Base-by-base conservation (phyloP, 2,113 vertebrate genomes). In the Penelope pileata region DNA sequence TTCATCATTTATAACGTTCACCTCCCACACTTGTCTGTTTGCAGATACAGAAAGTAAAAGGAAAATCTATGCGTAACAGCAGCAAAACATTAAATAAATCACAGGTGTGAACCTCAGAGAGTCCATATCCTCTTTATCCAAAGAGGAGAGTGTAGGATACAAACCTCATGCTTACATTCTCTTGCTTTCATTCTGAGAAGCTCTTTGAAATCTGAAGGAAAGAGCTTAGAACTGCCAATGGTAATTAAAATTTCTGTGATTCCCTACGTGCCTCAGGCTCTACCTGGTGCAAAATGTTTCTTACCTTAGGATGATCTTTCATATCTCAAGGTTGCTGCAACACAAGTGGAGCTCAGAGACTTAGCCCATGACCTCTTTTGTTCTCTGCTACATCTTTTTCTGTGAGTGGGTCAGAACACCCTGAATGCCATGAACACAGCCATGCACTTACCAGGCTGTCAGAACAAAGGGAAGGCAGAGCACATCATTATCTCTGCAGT, bases 301-400 rank as follows among this genome's bases (percentile, higher is more conserved):
- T 74, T 83, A 48, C 22, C 11, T 54, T 80, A 48, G 48, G 22
- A 36, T 62, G 26, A 48, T 34, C 29, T 79, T 83, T 74, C 12
- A 9, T 26, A 34, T 47, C 29, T 24, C 0, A 0, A 54, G 12
- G 11, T 26, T 64, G 22, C 34, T 86, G 21, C 0, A 69, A 67
- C 18, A 30, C 2, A 3, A 72, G 29, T 29, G 29, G 19, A 78
- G 11, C 29, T 60, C 40, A 48, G 9, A 64, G 22, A n/a, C 12
- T 21, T 11, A 86, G 27, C 12, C 42, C 22, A 54, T 38, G 26
- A 63, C 8, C 12, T 56, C 50, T 81, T 85, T 74, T 70, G 15
- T 60, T 91, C 34, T 90, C 43, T 1, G 1, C 11, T 30, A 17
- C 1, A 0, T 40, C 8, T 73, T 18, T 84, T 45, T 76, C 58